These are phyloP conservation scores for Blera fallax DNA, from an alignment of 2,888 invertebrate species.

Conservation along the genomic window DNA sequence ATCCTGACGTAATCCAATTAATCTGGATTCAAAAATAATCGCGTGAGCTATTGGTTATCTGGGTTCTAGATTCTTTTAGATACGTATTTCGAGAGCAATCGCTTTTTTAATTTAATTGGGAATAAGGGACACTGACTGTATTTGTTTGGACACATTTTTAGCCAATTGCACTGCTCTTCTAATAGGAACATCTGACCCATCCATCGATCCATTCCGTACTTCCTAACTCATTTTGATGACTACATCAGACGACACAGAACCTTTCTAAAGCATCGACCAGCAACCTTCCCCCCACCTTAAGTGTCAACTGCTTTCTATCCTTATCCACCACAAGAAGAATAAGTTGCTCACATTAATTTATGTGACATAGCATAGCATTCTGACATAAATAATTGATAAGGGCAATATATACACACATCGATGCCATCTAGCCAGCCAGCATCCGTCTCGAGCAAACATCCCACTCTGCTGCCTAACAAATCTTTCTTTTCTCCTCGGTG, in stretches of 20 bases:
- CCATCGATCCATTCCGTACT: no score
- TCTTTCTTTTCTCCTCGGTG: conserved; percentile 23
- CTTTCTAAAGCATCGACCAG: not conserved
- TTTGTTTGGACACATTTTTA: no score
- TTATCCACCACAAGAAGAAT: conserved; percentile 67
- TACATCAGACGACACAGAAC: not conserved
- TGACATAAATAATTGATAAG: conserved; percentile 81
- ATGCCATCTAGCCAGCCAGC: conserved; percentile 15
- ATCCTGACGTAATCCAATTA: no score
- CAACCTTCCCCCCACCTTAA: not conserved
- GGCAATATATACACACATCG: conserved; percentile 67
- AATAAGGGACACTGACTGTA: no score
- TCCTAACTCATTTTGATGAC: not conserved
- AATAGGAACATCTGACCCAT: no score
- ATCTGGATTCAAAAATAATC: no score
- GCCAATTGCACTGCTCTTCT: no score
- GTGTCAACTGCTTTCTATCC: not conserved
- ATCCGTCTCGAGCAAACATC: conserved; percentile 16
- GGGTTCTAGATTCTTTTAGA: no score
- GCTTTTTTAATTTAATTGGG: no score
- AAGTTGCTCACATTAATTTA: conserved; percentile 80
- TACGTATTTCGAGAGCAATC: no score
- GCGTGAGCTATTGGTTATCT: no score
- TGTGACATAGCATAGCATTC: conserved; percentile 80
- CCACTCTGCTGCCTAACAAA: conserved; percentile 37